Evolutionary conservation across 2,797 vertebrate species (phyloP).

Genomic region (Rhinophrynus dorsalis): DNA sequence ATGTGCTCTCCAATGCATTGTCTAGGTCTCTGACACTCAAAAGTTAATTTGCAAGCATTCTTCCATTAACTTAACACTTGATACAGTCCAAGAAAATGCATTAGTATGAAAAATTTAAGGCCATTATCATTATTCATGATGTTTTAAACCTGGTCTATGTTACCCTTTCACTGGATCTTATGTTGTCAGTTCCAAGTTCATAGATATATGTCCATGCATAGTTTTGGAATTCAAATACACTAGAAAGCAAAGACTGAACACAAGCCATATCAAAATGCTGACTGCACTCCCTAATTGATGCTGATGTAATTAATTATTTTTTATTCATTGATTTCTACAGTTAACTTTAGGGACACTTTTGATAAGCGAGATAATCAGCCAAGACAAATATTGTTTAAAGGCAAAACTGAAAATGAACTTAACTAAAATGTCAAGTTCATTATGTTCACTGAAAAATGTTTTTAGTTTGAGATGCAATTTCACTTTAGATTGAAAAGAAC

Average conservation of each 20-base stretch:
- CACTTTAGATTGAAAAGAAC: too few species aligned
- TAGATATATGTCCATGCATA: neutral
- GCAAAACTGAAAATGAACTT: neutral
- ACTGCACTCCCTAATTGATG: conserved; percentile 7
- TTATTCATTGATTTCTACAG: conserved; percentile 5
- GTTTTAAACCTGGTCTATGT: conserved; percentile 5
- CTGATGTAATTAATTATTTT: conserved; percentile 10
- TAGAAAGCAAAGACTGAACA: conserved; percentile 10
- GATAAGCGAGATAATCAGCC: neutral
- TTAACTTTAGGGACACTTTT: neutral
- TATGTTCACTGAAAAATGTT: too few species aligned
- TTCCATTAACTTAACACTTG: too few species aligned
- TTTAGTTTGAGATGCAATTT: too few species aligned
- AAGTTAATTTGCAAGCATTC: too few species aligned
- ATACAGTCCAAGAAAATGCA: too few species aligned
- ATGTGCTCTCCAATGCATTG: too few species aligned
- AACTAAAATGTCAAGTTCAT: too few species aligned
- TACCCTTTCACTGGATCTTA: neutral
- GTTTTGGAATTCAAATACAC: neutral
- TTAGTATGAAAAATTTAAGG: too few species aligned
- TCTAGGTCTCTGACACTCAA: too few species aligned
- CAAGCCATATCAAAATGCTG: conserved; percentile 6
- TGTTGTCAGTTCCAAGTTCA: conserved; percentile 5
- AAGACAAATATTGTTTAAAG: neutral
- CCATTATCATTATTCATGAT: too few species aligned